These are phyloP conservation scores for Spheniscus mendiculus DNA, from an alignment of 2,113 vertebrate species.

Conservation along the genomic window DNA sequence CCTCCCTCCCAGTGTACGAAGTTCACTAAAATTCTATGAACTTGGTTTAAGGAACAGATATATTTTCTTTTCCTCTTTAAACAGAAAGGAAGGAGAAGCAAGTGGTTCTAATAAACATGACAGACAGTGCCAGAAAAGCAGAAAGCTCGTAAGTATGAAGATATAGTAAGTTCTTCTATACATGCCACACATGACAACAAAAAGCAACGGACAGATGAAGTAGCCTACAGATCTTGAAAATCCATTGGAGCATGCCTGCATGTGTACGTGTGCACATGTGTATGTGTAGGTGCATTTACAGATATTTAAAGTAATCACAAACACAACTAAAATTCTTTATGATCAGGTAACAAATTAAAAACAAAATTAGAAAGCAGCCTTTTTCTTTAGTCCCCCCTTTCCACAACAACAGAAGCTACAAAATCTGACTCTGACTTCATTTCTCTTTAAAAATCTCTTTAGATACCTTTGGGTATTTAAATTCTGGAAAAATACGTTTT, in stretches of 20 bases:
- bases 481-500: background rate
- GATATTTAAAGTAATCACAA: background rate
- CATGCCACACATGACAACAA: background rate
- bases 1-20: accelerated
- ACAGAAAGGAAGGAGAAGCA: background rate
- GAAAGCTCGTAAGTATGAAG: background rate
- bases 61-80: background rate
- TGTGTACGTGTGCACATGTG: accelerated
- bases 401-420: background rate
- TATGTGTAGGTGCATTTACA: background rate
- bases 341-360: background rate
- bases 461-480: background rate
- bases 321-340: background rate
- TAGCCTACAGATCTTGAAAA: background rate
- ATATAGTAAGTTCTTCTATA: background rate
- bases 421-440: background rate
- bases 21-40: background rate
- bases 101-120: background rate
- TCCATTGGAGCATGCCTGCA: background rate
- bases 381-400: background rate
- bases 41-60: background rate
- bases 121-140: background rate
- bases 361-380: background rate
- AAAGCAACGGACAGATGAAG: background rate
- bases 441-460: background rate